Conservation (phyloP, 2,113 vertebrate species). For the Ochotona princeps region DNA sequence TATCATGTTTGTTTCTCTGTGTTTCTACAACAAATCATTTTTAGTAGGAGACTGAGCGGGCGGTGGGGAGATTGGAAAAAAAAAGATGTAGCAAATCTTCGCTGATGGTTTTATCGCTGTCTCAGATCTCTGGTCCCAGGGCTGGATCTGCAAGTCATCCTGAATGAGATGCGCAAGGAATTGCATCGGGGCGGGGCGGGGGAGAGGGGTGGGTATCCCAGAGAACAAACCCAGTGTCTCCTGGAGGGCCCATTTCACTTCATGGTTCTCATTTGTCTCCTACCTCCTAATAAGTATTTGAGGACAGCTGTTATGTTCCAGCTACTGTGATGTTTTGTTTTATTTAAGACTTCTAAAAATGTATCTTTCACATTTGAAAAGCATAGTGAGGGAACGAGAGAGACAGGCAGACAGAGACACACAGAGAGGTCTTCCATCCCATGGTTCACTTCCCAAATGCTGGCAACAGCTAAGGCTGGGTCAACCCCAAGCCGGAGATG, state of each 20-base stretch:
- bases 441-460: no score
- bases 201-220: background rate
- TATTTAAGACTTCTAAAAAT: no score
- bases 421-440: no score
- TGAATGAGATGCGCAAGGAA: background rate
- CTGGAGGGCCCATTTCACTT: background rate
- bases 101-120: conserved; percentile 69
- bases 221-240: background rate
- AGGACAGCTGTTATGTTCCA: background rate
- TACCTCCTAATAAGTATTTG: background rate
- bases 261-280: background rate
- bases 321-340: background rate
- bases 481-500: no score
- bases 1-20: conserved; percentile 78
- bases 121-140: conserved; percentile 65
- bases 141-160: conserved; percentile 74
- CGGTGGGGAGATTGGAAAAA: background rate
- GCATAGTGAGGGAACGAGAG: no score
- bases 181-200: background rate
- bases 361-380: no score
- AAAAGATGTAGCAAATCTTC: conserved; percentile 73
- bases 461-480: no score
- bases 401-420: no score
- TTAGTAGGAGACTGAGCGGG: conserved; percentile 67
- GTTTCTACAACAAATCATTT: conserved; percentile 73